Conservation (phyloP, 2,797 vertebrate genomes). For the Saxicola maurus region DNA sequence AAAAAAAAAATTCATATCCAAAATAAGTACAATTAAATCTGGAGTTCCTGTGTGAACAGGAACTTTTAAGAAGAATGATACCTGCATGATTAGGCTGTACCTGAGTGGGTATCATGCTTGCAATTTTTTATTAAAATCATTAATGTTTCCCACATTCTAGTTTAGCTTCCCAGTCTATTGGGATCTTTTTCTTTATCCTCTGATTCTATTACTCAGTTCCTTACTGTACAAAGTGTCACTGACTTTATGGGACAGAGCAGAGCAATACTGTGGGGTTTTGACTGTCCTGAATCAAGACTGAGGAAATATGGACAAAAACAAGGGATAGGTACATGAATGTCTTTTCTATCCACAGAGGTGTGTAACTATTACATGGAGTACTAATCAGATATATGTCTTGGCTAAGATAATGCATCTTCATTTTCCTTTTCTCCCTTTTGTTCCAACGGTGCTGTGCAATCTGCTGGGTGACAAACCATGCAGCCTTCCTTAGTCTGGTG, state of each 20-base stretch:
- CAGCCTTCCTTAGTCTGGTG: background rate
- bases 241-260: background rate
- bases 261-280: background rate
- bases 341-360: background rate
- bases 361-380: background rate
- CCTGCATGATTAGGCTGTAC: background rate
- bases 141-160: background rate
- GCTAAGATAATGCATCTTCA: background rate
- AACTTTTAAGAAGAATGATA: background rate
- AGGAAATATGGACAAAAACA: background rate
- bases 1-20: background rate
- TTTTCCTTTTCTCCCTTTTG: background rate
- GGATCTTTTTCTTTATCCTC: background rate
- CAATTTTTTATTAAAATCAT: background rate
- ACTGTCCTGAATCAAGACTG: background rate
- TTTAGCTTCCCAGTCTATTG: background rate
- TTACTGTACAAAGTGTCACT: background rate
- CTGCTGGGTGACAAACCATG: background rate
- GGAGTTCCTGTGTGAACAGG: background rate
- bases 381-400: background rate
- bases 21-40: background rate
- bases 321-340: background rate
- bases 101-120: background rate
- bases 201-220: background rate
- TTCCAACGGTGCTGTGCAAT: background rate